A percentile compares a stretch with the other conserved stretches of the same genome.
Conservation (phyloP, 2,888 invertebrate genomes). For the Erebia epiphron region DNA sequence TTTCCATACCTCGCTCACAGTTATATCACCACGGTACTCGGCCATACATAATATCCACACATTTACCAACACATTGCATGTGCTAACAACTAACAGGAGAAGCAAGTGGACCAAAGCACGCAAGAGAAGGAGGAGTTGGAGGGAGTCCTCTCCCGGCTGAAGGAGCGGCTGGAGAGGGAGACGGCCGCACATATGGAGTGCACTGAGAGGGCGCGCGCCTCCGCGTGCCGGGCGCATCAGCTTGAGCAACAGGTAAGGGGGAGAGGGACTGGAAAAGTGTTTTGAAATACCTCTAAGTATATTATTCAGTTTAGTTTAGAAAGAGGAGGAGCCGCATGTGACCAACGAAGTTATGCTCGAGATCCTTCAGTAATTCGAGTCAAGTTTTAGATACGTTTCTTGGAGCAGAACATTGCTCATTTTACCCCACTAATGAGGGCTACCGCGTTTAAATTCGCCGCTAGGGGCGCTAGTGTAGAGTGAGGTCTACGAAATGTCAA, state of each 20-base stretch:
- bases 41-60: constrained; percentile 25
- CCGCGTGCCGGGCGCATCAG: constrained; percentile 83
- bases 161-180: constrained; percentile 94
- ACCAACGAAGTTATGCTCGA: no score
- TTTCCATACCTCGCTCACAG: constrained; percentile 23
- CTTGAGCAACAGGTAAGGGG: constrained; percentile 80
- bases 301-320: no score
- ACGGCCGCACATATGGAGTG: constrained; percentile 94
- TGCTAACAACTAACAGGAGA: constrained; percentile 84
- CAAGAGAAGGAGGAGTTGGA: constrained; percentile 97
- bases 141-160: constrained; percentile 89
- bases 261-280: no score
- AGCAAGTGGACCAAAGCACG: constrained; percentile 93
- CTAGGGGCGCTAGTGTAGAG: no score
- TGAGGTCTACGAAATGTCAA: no score
- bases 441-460: no score
- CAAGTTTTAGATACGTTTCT: no score
- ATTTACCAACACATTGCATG: constrained; percentile 32
- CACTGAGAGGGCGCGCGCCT: constrained; percentile 86
- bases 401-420: no score
- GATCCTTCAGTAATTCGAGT: no score
- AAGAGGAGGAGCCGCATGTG: no score
- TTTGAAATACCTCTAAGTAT: no score
- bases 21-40: constrained; percentile 17
- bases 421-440: no score